Evolutionary conservation across 2,888 invertebrate species (phyloP).

Genomic region (Erebia epiphron): DNA sequence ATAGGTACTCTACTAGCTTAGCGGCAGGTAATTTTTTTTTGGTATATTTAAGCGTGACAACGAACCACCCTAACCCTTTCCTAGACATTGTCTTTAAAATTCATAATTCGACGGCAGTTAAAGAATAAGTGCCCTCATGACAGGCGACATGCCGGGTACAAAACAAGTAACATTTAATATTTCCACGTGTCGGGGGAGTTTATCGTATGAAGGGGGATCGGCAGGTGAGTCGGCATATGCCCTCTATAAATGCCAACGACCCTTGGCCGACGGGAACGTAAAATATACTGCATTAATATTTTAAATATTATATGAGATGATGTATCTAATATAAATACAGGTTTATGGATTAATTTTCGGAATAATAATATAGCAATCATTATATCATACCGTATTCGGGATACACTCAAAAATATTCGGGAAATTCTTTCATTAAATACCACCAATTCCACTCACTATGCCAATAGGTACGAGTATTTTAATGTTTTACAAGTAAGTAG

Average conservation of each 20-base stretch:
- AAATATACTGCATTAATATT: conserved; percentile 49
- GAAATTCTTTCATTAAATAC: no score
- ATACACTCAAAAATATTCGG: no score
- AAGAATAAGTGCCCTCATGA: conserved; percentile 36
- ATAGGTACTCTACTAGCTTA: no score
- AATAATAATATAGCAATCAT: no score
- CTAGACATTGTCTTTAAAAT: conserved; percentile 26
- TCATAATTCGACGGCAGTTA: conserved; percentile 32
- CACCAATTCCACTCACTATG: no score
- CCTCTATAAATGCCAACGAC: conserved; percentile 78
- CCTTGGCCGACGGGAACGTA: conserved; percentile 53
- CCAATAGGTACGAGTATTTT: no score
- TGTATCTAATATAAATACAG: neutral
- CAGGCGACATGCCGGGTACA: conserved; percentile 48
- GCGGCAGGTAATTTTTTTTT: no score
- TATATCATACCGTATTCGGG: no score
- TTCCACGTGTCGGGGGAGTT: conserved; percentile 62
- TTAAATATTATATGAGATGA: neutral
- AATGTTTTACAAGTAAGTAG: no score
- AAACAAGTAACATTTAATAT: conserved; percentile 79
- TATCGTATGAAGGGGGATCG: conserved; percentile 55
- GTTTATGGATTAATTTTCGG: neutral
- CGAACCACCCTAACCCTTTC: conserved; percentile 14
- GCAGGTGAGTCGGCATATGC: conserved; percentile 79
- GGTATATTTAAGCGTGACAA: neutral